These are phyloP conservation scores for Bambusicola thoracicus DNA, from an alignment of 2,113 vertebrate species.

Conservation along the genomic window DNA sequence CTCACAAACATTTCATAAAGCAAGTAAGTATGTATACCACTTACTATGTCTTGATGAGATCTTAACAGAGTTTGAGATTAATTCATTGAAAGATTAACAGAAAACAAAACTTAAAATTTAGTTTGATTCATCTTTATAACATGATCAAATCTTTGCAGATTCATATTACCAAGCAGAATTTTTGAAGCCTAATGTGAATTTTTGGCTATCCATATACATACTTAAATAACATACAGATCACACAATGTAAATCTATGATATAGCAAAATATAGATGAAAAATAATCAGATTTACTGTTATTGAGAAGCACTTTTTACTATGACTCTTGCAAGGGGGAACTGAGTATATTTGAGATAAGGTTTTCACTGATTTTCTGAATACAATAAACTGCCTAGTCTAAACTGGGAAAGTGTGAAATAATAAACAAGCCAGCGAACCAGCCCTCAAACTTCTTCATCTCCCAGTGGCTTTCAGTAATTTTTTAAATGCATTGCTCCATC, in stretches of 20 bases:
- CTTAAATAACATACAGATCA: background rate
- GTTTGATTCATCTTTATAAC: background rate
- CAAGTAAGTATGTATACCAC: background rate
- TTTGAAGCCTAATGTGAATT: background rate
- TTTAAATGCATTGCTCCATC: slow-evolving; percentile 35
- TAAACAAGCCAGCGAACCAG: slow-evolving; percentile 16
- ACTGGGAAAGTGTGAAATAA: slow-evolving; percentile 8
- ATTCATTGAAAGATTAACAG: background rate
- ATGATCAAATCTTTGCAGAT: background rate
- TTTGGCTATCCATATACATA: background rate
- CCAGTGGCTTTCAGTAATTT: slow-evolving; percentile 13
- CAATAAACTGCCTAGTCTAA: background rate
- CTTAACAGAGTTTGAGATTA: background rate
- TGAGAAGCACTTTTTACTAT: background rate
- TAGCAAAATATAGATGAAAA: background rate
- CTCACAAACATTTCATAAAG: background rate
- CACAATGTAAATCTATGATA: background rate
- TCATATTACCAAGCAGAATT: background rate
- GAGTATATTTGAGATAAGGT: background rate
- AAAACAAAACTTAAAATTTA: background rate
- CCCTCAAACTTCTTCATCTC: slow-evolving; percentile 27
- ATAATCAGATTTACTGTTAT: background rate
- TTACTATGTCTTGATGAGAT: background rate
- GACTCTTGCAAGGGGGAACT: background rate
- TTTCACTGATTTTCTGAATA: background rate